These are phyloP conservation scores for Myxocyprinus asiaticus DNA, from an alignment of 2,113 vertebrate species.

Conservation along the genomic window DNA sequence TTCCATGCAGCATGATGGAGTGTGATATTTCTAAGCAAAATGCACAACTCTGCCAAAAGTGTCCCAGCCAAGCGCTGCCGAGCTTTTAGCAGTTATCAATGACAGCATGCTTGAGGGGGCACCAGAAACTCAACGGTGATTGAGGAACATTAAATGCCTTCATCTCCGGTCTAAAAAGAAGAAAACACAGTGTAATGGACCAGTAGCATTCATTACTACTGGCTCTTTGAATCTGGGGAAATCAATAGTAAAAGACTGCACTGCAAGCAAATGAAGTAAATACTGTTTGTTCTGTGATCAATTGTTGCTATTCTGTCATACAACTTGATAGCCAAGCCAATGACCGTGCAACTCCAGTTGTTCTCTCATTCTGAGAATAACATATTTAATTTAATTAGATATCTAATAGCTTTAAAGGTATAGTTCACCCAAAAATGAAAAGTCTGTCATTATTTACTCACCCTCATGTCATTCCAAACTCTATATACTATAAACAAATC, in stretches of 20 bases:
- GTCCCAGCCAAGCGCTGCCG: conserved; percentile 59
- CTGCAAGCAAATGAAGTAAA: conserved; percentile 49
- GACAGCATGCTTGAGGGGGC: conserved; percentile 53
- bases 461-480: too few relatives aligned
- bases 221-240: conserved; percentile 37
- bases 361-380: neutral
- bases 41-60: conserved; percentile 69
- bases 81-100: conserved; percentile 58
- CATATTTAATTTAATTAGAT: neutral
- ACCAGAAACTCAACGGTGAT: conserved; percentile 49
- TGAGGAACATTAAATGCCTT: conserved; percentile 54
- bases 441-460: too few relatives aligned
- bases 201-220: conserved; percentile 41
- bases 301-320: conserved; percentile 10
- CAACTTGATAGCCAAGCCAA: conserved; percentile 6
- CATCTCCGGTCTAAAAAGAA: conserved; percentile 43
- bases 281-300: conserved; percentile 39
- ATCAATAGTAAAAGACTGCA: conserved; percentile 43
- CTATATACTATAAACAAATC: too few relatives aligned
- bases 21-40: conserved; percentile 64
- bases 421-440: too few relatives aligned
- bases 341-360: neutral
- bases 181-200: conserved; percentile 36
- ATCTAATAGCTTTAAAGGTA: too few relatives aligned
- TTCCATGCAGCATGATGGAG: conserved; percentile 62